Percentiles rank a stretch among this genome's conserved stretches.
Conservation (phyloP, 2,888 invertebrate species). For the Sipha maydis region DNA sequence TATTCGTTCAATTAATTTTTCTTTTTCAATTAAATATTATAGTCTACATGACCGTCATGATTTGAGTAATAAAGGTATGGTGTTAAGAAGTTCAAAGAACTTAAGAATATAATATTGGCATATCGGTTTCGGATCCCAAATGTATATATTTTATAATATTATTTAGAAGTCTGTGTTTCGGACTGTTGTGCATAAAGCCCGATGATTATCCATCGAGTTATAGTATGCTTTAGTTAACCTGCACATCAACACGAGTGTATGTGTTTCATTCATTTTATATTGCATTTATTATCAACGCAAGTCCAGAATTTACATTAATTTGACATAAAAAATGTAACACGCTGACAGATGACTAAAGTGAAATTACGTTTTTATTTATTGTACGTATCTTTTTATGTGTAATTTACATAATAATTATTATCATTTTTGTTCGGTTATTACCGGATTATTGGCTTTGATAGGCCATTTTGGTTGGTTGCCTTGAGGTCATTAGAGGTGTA, state of each 20-base stretch:
- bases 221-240: background rate
- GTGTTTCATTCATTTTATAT: background rate
- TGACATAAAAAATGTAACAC: slow-evolving; percentile 30
- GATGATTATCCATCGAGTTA: too few relatives aligned
- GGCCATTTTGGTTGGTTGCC: slow-evolving; percentile 43
- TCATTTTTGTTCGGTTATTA: slow-evolving; percentile 35
- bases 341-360: slow-evolving; percentile 36
- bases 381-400: slow-evolving; percentile 39
- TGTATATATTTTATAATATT: too few relatives aligned
- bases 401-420: slow-evolving; percentile 59
- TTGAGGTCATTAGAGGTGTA: slow-evolving; percentile 42
- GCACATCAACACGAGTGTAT: background rate
- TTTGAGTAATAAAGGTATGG: too few relatives aligned
- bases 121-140: too few relatives aligned
- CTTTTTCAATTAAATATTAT: too few relatives aligned
- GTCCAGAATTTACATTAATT: slow-evolving; percentile 34
- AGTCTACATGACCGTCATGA: too few relatives aligned
- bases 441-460: slow-evolving; percentile 46
- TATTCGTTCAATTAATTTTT: too few relatives aligned
- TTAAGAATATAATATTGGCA: too few relatives aligned
- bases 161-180: too few relatives aligned
- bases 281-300: background rate
- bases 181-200: too few relatives aligned
- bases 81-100: too few relatives aligned
- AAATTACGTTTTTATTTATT: slow-evolving; percentile 53